Evolutionary conservation across 1,140 invertebrate species (phyloP).

Genomic region (Heterodera schachtii): DNA sequence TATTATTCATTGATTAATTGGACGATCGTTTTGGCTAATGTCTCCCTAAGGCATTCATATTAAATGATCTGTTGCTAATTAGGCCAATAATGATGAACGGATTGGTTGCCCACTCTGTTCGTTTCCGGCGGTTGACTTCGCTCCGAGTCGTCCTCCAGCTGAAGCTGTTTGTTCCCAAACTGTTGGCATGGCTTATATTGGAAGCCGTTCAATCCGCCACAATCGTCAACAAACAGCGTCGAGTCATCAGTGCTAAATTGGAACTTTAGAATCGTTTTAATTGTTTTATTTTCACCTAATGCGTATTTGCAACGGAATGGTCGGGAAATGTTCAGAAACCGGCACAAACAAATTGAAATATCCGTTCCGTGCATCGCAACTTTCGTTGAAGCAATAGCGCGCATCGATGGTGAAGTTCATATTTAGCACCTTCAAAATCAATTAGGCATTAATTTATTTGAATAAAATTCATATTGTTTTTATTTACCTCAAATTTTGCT

Average conservation of each 20-base stretch:
- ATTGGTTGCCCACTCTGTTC: slow-evolving; percentile 14
- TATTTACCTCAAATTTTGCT: slow-evolving; percentile 28
- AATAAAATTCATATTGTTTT: too few species aligned
- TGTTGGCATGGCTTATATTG: slow-evolving; percentile 44
- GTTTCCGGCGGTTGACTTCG: slow-evolving; percentile 20
- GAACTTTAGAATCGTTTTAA: too few species aligned
- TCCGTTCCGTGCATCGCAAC: slow-evolving; percentile 52
- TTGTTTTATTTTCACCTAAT: too few species aligned
- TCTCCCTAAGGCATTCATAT: too few species aligned
- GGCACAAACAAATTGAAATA: slow-evolving; percentile 61
- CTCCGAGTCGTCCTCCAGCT: slow-evolving; percentile 11
- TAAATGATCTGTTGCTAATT: too few species aligned
- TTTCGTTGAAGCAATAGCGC: slow-evolving; percentile 54
- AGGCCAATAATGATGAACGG: too few species aligned
- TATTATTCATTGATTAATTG: slow-evolving; percentile 22
- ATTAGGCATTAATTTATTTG: too few species aligned
- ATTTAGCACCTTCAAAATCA: slow-evolving; percentile 36
- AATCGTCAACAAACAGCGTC: slow-evolving; percentile 45
- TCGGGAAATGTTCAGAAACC: slow-evolving; percentile 57
- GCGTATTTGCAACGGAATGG: slow-evolving; percentile 50
- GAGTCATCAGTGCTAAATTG: slow-evolving; percentile 41
- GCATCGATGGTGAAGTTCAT: slow-evolving; percentile 59
- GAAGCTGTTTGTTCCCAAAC: slow-evolving; percentile 20
- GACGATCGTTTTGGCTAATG: too few species aligned
- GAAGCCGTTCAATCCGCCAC: slow-evolving; percentile 42